phyloP scores from a whole-genome alignment of 2,113 vertebrate species.

The Sceloporus tristichus region DNA sequence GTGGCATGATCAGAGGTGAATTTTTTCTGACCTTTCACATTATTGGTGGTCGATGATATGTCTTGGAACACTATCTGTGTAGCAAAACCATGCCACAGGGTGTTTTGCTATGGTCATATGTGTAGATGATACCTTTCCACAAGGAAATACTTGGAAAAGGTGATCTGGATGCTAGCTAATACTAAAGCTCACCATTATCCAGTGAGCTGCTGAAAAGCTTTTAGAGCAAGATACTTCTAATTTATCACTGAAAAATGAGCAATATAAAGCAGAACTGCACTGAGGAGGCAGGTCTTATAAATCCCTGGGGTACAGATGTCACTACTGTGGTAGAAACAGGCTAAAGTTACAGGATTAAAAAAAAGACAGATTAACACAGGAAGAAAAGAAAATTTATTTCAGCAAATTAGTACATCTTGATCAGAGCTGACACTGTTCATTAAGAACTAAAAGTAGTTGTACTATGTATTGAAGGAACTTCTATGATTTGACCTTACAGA shows the following conservation, averaged over 20 bases:
- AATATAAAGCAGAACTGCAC: constrained; percentile 38
- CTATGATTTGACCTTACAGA: constrained; percentile 47
- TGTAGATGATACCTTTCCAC: neutral
- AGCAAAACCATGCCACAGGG: neutral
- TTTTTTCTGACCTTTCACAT: neutral
- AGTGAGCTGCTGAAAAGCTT: neutral
- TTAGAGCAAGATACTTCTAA: constrained; percentile 24
- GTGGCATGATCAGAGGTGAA: neutral
- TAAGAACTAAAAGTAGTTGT: constrained; percentile 65
- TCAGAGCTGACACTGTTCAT: constrained; percentile 66
- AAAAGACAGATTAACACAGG: neutral
- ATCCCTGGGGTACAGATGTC: constrained; percentile 1
- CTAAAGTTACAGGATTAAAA: constrained; percentile 29
- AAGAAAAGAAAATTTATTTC: constrained; percentile 40
- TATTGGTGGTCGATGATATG: neutral
- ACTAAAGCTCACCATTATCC: neutral
- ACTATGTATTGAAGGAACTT: constrained; percentile 50
- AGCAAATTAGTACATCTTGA: constrained; percentile 46
- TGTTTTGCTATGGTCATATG: neutral
- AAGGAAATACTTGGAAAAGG: neutral
- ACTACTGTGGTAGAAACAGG: constrained; percentile 9
- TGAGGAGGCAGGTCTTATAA: constrained; percentile 40
- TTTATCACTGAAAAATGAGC: constrained; percentile 30
- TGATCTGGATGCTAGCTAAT: neutral
- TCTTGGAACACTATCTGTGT: neutral